A percentile compares a stretch with the other conserved stretches of the same genome.
These are phyloP conservation scores for Rotaria sp. DNA, from an alignment of 2,888 invertebrate species.

Conservation along the genomic window DNA sequence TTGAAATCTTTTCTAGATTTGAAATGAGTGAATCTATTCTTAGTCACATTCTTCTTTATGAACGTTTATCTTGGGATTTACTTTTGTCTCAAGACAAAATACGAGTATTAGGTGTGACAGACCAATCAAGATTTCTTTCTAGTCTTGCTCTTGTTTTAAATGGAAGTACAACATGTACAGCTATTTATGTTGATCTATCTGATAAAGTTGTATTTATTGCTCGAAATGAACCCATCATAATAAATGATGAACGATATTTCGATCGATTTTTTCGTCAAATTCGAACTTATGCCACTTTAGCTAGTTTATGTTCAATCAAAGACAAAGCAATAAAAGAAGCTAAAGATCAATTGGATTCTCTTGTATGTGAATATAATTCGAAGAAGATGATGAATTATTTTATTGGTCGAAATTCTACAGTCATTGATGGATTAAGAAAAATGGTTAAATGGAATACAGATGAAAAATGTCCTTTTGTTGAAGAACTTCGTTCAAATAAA, in stretches of 20 bases:
- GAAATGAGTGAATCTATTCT: not conserved
- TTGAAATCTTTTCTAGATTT: not conserved
- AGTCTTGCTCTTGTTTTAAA: not conserved
- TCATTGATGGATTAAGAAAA: too few species aligned
- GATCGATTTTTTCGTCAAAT: not conserved
- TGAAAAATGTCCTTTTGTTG: too few species aligned
- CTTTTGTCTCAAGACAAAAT: not conserved
- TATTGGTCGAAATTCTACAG: not conserved
- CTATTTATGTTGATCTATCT: not conserved
- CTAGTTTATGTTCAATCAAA: not conserved
- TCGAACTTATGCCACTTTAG: not conserved
- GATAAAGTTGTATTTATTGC: not conserved
- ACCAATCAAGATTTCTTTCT: not conserved
- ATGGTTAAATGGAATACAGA: too few species aligned
- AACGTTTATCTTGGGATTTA: not conserved
- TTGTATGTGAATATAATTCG: not conserved
- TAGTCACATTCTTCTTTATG: not conserved
- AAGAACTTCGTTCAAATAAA: too few species aligned
- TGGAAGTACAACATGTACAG: not conserved
- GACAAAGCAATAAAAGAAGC: not conserved
- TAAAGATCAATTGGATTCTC: not conserved
- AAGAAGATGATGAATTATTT: not conserved
- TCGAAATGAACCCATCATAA: not conserved
- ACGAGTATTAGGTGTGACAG: not conserved
- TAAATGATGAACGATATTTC: not conserved